phyloP scores from a whole-genome alignment of 2,113 vertebrate species.

The Clarias batrachus region DNA sequence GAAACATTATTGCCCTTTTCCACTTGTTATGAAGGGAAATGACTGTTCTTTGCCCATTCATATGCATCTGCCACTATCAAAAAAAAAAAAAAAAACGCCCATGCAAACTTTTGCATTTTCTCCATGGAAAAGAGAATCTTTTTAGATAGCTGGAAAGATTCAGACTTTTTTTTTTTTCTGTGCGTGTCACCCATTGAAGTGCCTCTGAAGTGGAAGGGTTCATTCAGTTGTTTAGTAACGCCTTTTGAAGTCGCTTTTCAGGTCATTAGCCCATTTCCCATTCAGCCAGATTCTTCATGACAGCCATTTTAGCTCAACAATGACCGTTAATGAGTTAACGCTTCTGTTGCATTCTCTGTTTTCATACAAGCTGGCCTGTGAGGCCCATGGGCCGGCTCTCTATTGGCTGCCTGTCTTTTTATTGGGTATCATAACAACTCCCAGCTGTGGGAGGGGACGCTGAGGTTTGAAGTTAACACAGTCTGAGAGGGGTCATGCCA shows the following conservation, averaged over 20 bases:
- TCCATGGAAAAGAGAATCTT: slow-evolving; percentile 38
- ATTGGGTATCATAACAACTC: slow-evolving; percentile 72
- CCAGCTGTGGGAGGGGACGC: slow-evolving; percentile 83
- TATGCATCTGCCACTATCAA: slow-evolving; percentile 6
- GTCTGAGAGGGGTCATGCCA: slow-evolving; percentile 70
- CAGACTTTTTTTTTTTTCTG: slow-evolving; percentile 46
- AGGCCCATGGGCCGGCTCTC: slow-evolving; percentile 46
- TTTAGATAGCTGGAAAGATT: slow-evolving; percentile 44
- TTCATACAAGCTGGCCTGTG: slow-evolving; percentile 46
- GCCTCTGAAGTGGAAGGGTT: slow-evolving; percentile 48
- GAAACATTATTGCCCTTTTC: slow-evolving; percentile 30
- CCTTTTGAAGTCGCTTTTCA: slow-evolving; percentile 62
- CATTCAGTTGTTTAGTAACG: slow-evolving; percentile 53
- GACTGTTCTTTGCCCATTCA: slow-evolving; percentile 15
- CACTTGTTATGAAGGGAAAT: slow-evolving; percentile 32
- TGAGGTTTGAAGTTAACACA: slow-evolving; percentile 71
- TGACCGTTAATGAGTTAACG: slow-evolving; percentile 62
- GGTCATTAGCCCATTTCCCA: slow-evolving; percentile 62
- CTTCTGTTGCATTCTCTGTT: slow-evolving; percentile 60
- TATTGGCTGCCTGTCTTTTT: slow-evolving; percentile 63
- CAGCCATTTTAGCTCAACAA: slow-evolving; percentile 61
- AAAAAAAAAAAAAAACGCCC: slow-evolving; percentile 18
- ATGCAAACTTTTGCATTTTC: slow-evolving; percentile 36
- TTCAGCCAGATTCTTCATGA: slow-evolving; percentile 57
- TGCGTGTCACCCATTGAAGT: slow-evolving; percentile 41